Conservation (phyloP, 2,888 invertebrate species). For the Drosophila limbata region DNA sequence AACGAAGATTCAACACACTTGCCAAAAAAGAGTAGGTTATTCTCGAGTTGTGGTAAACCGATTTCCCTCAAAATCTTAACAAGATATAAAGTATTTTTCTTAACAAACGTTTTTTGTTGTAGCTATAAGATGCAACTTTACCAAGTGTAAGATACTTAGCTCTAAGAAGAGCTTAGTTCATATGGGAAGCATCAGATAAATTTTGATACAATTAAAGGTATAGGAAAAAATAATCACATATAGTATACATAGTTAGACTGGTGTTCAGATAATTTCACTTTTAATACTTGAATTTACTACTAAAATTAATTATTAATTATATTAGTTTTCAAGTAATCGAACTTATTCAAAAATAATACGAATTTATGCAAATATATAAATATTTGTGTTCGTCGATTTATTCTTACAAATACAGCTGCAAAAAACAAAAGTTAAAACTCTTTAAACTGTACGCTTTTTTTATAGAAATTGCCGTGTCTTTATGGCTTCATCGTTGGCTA, state of each 20-base stretch:
- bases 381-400: too few relatives aligned
- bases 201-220: not conserved
- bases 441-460: not conserved
- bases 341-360: too few relatives aligned
- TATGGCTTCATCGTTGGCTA: not conserved
- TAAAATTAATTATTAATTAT: too few relatives aligned
- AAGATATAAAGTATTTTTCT: too few relatives aligned
- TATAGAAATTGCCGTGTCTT: not conserved
- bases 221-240: too few relatives aligned
- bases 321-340: too few relatives aligned
- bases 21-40: not conserved
- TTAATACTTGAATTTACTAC: too few relatives aligned
- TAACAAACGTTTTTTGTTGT: too few relatives aligned
- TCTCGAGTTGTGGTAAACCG: not conserved
- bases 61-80: not conserved
- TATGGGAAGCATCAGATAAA: not conserved
- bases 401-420: not conserved
- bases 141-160: not conserved
- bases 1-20: conserved; percentile 1
- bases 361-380: too few relatives aligned
- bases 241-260: too few relatives aligned
- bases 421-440: not conserved
- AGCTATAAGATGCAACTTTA: not conserved
- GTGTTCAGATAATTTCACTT: too few relatives aligned
- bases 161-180: not conserved